A percentile compares a stretch with the other conserved stretches of the same genome.
Evolutionary conservation across 2,888 invertebrate genomes (phyloP).

Genomic region (Tipula vernalis): DNA sequence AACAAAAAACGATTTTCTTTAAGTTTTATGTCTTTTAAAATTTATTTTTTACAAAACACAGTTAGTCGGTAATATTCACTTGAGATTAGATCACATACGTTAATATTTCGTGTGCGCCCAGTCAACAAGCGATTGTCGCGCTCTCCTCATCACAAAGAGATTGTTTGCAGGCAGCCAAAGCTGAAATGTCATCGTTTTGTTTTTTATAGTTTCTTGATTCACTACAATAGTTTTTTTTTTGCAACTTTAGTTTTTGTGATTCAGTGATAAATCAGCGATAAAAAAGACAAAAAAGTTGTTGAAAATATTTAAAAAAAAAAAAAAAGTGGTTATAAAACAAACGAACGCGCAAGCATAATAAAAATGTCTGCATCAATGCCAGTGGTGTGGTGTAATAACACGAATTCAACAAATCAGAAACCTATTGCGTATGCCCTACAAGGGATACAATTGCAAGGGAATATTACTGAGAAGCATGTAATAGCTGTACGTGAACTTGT

Average conservation of each 20-base stretch:
- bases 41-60: background rate
- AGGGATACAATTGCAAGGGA: slow-evolving; percentile 36
- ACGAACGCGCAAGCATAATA: background rate
- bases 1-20: background rate
- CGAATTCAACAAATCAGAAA: slow-evolving; percentile 35
- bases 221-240: background rate
- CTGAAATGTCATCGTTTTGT: background rate
- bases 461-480: slow-evolving; percentile 35
- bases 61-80: slow-evolving; percentile 9
- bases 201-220: background rate
- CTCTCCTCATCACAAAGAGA: background rate
- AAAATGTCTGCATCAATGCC: slow-evolving; percentile 28
- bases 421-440: slow-evolving; percentile 36
- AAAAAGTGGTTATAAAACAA: background rate
- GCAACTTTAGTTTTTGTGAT: background rate
- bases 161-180: background rate
- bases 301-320: background rate
- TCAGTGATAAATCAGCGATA: background rate
- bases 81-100: slow-evolving; percentile 8
- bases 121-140: background rate
- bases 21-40: background rate
- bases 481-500: slow-evolving; percentile 32
- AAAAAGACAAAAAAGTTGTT: background rate
- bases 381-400: slow-evolving; percentile 37
- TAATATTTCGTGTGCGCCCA: background rate